Conservation (phyloP, 2,888 invertebrate species). For the Micropterix aruncella region DNA sequence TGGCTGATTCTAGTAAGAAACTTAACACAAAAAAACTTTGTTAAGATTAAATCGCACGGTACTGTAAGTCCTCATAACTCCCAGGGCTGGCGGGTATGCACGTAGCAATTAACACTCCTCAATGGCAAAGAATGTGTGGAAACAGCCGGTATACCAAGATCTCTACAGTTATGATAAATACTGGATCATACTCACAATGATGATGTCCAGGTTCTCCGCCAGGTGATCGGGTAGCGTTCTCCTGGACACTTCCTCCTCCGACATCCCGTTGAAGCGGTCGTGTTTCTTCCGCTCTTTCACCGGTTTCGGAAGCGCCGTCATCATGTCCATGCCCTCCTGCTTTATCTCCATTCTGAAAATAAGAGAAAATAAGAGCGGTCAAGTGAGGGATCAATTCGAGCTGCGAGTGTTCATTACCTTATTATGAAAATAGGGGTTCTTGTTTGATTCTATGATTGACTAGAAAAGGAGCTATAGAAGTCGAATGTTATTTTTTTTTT, state of each 20-base stretch:
- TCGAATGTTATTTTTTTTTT: no score
- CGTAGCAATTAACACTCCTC: no score
- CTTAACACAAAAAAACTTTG: no score
- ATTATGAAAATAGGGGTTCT: no score
- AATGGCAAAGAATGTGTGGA: no score
- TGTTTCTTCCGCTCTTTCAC: constrained; percentile 85
- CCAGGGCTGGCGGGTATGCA: no score
- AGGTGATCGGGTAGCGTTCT: constrained; percentile 91
- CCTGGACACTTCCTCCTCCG: constrained; percentile 90
- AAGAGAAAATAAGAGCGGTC: constrained; percentile 8
- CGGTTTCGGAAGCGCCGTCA: constrained; percentile 37
- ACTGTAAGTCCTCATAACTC: no score
- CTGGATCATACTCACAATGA: constrained; percentile 81
- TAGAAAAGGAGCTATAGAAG: no score
- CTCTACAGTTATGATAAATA: constrained; percentile 5
- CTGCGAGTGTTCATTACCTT: constrained; percentile 4
- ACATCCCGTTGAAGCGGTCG: constrained; percentile 91
- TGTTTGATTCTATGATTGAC: no score
- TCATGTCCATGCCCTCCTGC: constrained; percentile 37
- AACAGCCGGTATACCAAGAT: no score
- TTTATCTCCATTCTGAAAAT: constrained; percentile 36
- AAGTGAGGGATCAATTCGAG: constrained; percentile 13
- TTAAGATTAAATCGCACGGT: no score
- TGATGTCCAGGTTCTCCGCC: constrained; percentile 86
- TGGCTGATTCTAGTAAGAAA: no score